phyloP scores from a whole-genome alignment of 2,888 invertebrate species.

The Meiosimyza platycephala region DNA sequence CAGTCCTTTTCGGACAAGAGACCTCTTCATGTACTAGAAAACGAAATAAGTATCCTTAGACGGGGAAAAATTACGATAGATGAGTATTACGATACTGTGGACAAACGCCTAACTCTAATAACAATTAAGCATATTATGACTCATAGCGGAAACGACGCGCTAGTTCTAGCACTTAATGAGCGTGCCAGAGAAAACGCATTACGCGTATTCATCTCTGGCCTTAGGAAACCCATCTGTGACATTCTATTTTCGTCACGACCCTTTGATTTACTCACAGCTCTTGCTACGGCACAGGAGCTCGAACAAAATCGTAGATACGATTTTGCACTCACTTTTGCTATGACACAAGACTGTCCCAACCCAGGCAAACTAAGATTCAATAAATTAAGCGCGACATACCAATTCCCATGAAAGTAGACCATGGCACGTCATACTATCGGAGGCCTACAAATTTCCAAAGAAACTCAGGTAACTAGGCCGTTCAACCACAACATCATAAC shows the following conservation, averaged over 20 bases:
- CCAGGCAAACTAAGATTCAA: background rate
- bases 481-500: background rate
- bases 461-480: background rate
- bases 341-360: background rate
- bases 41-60: constrained; percentile 43
- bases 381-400: background rate
- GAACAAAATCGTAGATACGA: constrained; percentile 37
- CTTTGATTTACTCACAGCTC: constrained; percentile 36
- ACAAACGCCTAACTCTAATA: constrained; percentile 39
- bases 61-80: constrained; percentile 39
- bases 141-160: constrained; percentile 34
- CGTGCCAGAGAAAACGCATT: constrained; percentile 36
- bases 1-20: constrained; percentile 43
- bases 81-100: constrained; percentile 41
- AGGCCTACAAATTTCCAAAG: constrained; percentile 12
- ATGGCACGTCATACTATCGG: constrained; percentile 25
- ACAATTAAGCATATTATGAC: constrained; percentile 43
- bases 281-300: constrained; percentile 40
- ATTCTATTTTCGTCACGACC: constrained; percentile 38
- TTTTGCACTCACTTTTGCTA: constrained; percentile 30
- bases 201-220: constrained; percentile 36
- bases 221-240: constrained; percentile 35
- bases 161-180: constrained; percentile 30
- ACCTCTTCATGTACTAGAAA: constrained; percentile 41
- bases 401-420: constrained; percentile 28